These are phyloP conservation scores for Hyperoplus lanceolatus DNA, from an alignment of 2,797 vertebrate species.

Conservation along the genomic window DNA sequence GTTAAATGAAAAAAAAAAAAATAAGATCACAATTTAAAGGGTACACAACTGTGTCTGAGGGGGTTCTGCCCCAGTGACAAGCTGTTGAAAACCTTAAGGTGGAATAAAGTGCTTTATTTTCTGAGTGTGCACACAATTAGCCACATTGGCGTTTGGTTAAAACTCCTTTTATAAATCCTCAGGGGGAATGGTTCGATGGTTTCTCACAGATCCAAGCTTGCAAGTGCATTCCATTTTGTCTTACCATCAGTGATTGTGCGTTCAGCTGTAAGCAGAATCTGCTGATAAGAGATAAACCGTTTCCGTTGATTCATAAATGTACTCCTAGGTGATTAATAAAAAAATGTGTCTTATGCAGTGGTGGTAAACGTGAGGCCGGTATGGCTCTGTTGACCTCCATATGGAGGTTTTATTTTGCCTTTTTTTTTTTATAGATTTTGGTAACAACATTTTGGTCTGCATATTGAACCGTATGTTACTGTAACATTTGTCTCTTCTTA, in stretches of 20 bases:
- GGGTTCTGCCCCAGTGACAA: too few relatives aligned
- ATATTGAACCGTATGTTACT: too few relatives aligned
- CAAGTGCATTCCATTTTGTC: conserved; percentile 34
- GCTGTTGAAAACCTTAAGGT: too few relatives aligned
- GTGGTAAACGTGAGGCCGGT: conserved; percentile 7
- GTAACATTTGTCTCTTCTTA: neutral
- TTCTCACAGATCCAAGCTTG: conserved; percentile 43
- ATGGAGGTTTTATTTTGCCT: conserved; percentile 9
- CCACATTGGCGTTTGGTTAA: neutral
- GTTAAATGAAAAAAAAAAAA: too few relatives aligned
- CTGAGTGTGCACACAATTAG: too few relatives aligned
- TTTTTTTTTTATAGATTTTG: neutral
- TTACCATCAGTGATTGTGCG: conserved; percentile 14
- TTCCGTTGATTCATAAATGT: neutral
- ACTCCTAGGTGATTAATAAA: conserved; percentile 3
- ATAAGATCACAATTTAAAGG: too few relatives aligned
- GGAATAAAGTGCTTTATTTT: too few relatives aligned
- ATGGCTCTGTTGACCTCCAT: conserved; percentile 40
- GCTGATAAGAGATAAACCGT: neutral
- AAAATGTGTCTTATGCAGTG: neutral
- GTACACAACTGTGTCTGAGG: too few relatives aligned
- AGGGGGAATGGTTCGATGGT: conserved; percentile 26
- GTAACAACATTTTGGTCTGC: too few relatives aligned
- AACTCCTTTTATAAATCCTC: neutral
- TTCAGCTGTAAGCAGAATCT: neutral